Base-by-base conservation (phyloP, 2,113 vertebrate genomes). In the Clarias magur region DNA sequence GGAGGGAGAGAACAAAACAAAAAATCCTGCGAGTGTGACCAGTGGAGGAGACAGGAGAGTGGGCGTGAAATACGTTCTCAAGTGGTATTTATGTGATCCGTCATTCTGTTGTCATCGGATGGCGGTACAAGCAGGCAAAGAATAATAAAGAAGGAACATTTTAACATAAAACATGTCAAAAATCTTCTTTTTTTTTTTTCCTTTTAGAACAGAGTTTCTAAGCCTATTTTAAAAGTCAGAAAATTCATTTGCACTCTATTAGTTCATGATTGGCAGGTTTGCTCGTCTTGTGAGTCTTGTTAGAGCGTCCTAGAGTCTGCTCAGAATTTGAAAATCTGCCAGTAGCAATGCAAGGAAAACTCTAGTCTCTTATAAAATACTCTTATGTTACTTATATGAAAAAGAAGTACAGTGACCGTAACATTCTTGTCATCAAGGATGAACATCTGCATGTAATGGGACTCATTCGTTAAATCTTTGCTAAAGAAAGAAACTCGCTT, bases 31-130 rank as follows among this genome's bases (percentile, higher is more conserved):
- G 30, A 65, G 25, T 73, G 82, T 75, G 83, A 86, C 85, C 78
- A 86, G 80, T 34, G 54, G 75, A 85, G 21, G 59, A 70, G 27
- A 88, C 60, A 87, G 80, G n/a, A 72, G 68, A 83, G 30, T 54
- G 17, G 25, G 56, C 67, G 23, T 73, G 80, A 85, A 81, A 87
- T 84, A 60, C 80, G 76, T 87, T 70, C 76, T 87, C 62, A 13
- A 48, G 7, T 57, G 10, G 85, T 86, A 79, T 76, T 87, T 75
- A 60, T 81, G 81, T 75, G 63, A n/a, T 83, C 54, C 65, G 7
- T 48, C 48, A 48, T 42, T 42, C 42, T 4, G 42, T 48, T n/a
- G 23, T 25, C 62, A 65, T 25, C n/a, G 23, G 62, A 65, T 11
- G 62, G 2, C 62, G 25, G 8, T 9, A 9, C n/a, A 65, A 65